These are phyloP conservation scores for Uria lomvia DNA, from an alignment of 2,113 vertebrate genomes.

Conservation along the genomic window DNA sequence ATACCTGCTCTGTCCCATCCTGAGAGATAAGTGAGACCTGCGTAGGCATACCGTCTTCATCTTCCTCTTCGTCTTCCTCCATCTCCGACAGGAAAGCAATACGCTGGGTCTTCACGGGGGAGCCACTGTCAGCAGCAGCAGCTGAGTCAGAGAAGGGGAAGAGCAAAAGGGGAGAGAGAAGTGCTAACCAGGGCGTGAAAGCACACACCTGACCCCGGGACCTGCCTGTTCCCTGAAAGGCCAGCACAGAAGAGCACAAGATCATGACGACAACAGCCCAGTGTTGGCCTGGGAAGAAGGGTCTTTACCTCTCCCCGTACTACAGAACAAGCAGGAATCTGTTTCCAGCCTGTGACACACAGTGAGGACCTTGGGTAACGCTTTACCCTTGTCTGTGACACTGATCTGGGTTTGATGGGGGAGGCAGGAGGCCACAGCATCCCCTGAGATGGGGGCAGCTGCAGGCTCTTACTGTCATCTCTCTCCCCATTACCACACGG, in stretches of 20 bases:
- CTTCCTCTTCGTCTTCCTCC: conserved; percentile 63
- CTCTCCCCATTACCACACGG: not conserved
- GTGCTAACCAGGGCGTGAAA: not conserved
- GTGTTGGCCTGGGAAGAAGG: not conserved
- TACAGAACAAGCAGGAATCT: not conserved
- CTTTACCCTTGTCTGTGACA: not conserved
- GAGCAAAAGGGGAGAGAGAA: not conserved
- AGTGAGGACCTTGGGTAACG: not conserved
- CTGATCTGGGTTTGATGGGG: not conserved
- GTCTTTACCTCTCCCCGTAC: not conserved
- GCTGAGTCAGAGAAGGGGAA: conserved; percentile 49
- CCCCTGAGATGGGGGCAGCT: not conserved
- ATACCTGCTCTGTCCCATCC: conserved; percentile 76
- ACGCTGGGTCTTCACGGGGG: conserved; percentile 39
- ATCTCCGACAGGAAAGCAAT: conserved; percentile 68
- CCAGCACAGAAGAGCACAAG: not conserved
- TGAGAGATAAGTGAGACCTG: conserved; percentile 74
- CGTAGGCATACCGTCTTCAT: conserved; percentile 1
- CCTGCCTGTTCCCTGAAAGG: not conserved
- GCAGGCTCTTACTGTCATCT: not conserved
- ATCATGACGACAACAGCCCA: not conserved
- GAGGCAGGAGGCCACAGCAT: not conserved
- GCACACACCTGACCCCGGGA: rapidly evolving
- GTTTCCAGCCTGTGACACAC: not conserved
- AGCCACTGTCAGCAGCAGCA: conserved; percentile 53